phyloP scores from a whole-genome alignment of 2,888 invertebrate genomes.

The Pseudococcus viburni region DNA sequence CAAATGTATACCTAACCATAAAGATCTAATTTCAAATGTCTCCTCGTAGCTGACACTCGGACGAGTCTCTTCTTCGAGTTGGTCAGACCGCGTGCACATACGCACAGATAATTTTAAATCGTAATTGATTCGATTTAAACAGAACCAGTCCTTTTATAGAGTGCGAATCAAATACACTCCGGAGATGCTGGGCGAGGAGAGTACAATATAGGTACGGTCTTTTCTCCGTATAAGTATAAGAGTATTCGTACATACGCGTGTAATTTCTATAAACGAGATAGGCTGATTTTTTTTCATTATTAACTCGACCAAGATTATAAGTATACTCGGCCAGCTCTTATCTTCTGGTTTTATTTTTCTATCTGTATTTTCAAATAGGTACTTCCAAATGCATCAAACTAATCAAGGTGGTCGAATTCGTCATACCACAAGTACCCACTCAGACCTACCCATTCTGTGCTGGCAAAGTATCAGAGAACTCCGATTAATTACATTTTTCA shows the following conservation, averaged over 20 bases:
- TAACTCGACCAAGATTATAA: conserved; percentile 9
- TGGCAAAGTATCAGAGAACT: not conserved
- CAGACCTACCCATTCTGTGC: not conserved
- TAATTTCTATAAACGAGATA: not conserved
- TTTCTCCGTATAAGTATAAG: not conserved
- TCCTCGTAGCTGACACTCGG: not conserved
- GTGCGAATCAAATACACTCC: conserved; percentile 7
- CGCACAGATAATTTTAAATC: conserved; percentile 37
- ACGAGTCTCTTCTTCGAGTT: not conserved
- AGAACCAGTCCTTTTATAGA: conserved; percentile 49
- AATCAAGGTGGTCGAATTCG: conserved; percentile 18
- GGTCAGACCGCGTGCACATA: not conserved
- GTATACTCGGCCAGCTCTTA: not conserved
- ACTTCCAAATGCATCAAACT: not conserved
- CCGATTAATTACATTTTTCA: conserved; percentile 55
- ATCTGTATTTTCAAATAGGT: not conserved
- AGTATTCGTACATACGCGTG: not conserved
- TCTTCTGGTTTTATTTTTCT: not conserved
- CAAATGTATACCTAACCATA: not conserved
- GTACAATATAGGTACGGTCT: not conserved
- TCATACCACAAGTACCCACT: not conserved
- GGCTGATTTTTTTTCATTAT: not conserved
- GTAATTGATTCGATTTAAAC: conserved; percentile 46
- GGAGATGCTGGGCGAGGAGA: not conserved
- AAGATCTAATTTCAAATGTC: conserved; percentile 34